Base-by-base conservation (phyloP, 2,797 vertebrate species). In the Danio tinwini region DNA sequence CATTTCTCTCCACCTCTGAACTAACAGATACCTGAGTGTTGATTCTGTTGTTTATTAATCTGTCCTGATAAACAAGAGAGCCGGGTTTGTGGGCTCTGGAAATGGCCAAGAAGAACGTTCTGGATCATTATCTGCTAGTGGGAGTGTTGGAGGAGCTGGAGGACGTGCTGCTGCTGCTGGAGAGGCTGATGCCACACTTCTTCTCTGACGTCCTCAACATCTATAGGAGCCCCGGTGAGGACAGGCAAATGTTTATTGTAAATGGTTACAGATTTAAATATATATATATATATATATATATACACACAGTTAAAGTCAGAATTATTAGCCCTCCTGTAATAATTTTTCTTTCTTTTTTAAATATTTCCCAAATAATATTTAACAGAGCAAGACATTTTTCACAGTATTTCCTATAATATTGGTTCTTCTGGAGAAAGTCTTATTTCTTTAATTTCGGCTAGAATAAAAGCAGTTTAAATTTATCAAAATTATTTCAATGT, bases 131-230 rank as follows among this genome's bases (percentile, higher is more conserved):
- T 90, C 95, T 99, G 75, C 94, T 99, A 61, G 98, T 99, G 87
- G 98, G 98, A 21, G 94, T 99, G 86, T 90, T 99, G 84, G 98
- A 99, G 86, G 98, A 99, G 92, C 85, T 99, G 89, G 96, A 99
- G 89, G 98, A 99, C 17, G 97, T 97, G 86, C 93, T 99, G 87
- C 96, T 98, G 82, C 93, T 99, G 91, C 89, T 99, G 88, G 97
- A 99, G 92, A 95, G 98, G 93, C 95, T 99, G 85, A 93, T 99
- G 93, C 98, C 98, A 93, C 98, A 99, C 93, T 99, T 97, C 93
- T 99, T 99, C 91, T 95, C 95, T 82, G 97, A 95, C 77, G 98
- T 97, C 21, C 94, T 98, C 88, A 93, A 91, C 88, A 97, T 99
- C 93, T 99, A 99, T 93, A 97, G 97, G 91, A 98, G 96, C 88